phyloP scores from a whole-genome alignment of 1,140 invertebrate genomes.

The Sesamia nonagrioides region DNA sequence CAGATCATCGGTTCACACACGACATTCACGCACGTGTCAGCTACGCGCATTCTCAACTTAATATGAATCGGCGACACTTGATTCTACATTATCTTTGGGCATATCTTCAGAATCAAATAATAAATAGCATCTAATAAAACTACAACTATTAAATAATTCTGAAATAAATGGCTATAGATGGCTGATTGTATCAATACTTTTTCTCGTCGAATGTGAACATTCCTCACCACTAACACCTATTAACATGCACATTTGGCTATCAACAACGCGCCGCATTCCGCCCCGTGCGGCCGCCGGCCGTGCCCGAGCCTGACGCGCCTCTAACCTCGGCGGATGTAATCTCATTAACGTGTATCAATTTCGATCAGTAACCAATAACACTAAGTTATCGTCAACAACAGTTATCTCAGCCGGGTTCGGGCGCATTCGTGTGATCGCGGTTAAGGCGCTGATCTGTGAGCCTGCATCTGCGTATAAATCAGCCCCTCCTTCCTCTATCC shows the following conservation, averaged over 20 bases:
- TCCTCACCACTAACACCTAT: neutral
- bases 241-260: neutral
- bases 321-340: constrained; percentile 2
- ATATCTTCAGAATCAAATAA: neutral
- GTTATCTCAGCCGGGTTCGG: constrained; percentile 2
- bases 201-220: neutral
- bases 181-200: neutral
- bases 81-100: neutral
- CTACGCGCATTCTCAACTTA: neutral
- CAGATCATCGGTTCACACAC: too few relatives aligned
- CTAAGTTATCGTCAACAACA: constrained; percentile 20
- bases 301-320: neutral
- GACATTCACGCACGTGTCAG: too few relatives aligned
- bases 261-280: neutral
- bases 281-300: too few relatives aligned
- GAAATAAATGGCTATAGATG: neutral
- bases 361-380: constrained; percentile 13
- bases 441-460: neutral
- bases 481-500: neutral
- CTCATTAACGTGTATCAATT: constrained; percentile 30
- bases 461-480: neutral
- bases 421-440: neutral
- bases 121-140: constrained; percentile 2
- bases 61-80: neutral
- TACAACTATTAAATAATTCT: neutral